Base-by-base conservation (phyloP, 2,888 invertebrate species). In the Mimas tiliae region DNA sequence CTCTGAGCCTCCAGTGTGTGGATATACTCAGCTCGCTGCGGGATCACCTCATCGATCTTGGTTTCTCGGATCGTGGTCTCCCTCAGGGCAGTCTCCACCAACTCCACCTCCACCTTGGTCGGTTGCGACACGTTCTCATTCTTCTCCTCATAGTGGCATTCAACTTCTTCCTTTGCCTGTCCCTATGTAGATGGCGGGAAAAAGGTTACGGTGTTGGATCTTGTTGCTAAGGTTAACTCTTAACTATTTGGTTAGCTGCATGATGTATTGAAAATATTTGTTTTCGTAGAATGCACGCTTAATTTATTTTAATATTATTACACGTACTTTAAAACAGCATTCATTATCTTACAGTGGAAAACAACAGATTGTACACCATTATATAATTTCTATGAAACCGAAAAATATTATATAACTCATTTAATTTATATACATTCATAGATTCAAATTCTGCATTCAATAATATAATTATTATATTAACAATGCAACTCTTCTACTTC, bases 41-140 rank as follows among this genome's bases (percentile, higher is more conserved):
- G 95, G 52, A 88, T 82, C 72, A 94, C 87, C 67, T 89, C 89
- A 84, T 96, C 96, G 70, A 96, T 95, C 89, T 94, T 95, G 21
- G 96, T 95, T 89, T 95, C 96, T 71, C 95, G 88, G 67, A 96
- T 86, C 19, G 83, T 81, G 12, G 87, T 85, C 79, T 88, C 88
- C 55, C 87, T 76, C 1, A 90, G 76, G 51, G 88, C 86, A 2
- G 79, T 86, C 75, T 89, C 90, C 52, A 91, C 85, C 67, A 88
- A 71, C 42, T 86, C 89, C 63, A 90, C 87, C 38, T 90, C 90
- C 66, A 88, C 81, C 71, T 88, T 90, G 34, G 80, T 71, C 1
- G 85, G 78, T 0, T 77, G 78, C 55, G 79, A 71, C 0, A 80
- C 82, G 71, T 93, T 93, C 77, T 93, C 93, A 74, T 93, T 93